Evolutionary conservation across 2,797 vertebrate genomes (phyloP).

Genomic region (Cetoscarus ocellatus): DNA sequence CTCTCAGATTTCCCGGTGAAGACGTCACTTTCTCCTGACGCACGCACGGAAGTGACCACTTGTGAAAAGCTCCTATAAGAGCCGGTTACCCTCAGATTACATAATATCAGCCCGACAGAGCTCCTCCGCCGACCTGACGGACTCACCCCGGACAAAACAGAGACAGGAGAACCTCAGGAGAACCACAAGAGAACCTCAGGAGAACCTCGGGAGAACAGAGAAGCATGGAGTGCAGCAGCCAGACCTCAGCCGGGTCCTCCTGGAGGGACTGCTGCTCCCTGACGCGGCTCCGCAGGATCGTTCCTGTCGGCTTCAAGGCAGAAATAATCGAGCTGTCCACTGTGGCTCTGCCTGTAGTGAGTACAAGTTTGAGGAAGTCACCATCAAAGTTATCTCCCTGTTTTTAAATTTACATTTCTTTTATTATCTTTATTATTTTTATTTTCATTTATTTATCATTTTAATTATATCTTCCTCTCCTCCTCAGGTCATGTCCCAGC

Average conservation of each 20-base stretch:
- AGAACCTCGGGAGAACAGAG: neutral
- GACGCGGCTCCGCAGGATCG: constrained; percentile 26
- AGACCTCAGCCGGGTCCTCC: neutral
- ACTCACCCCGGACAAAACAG: neutral
- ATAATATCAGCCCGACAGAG: neutral
- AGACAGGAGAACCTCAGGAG: neutral
- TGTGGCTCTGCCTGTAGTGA: constrained; percentile 79
- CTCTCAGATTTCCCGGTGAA: neutral
- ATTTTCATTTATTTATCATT: no score
- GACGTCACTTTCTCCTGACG: neutral
- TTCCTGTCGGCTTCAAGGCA: constrained; percentile 63
- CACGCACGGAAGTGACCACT: neutral
- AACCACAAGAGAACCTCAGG: neutral
- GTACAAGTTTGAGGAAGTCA: constrained; percentile 18
- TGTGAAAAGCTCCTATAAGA: neutral
- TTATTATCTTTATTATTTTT: no score
- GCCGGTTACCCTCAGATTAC: neutral
- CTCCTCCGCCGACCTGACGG: neutral
- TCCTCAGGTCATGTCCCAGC: constrained; percentile 83
- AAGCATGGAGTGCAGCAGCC: constrained; percentile 34
- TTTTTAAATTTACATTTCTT: no score
- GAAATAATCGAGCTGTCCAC: constrained; percentile 65
- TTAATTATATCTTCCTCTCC: neutral
- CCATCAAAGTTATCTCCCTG: no score
- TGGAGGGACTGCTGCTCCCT: constrained; percentile 1